Percentiles rank a stretch among this genome's conserved stretches.
These are phyloP conservation scores for Drosophila tripunctata DNA, from an alignment of 2,888 invertebrate species.

Conservation along the genomic window DNA sequence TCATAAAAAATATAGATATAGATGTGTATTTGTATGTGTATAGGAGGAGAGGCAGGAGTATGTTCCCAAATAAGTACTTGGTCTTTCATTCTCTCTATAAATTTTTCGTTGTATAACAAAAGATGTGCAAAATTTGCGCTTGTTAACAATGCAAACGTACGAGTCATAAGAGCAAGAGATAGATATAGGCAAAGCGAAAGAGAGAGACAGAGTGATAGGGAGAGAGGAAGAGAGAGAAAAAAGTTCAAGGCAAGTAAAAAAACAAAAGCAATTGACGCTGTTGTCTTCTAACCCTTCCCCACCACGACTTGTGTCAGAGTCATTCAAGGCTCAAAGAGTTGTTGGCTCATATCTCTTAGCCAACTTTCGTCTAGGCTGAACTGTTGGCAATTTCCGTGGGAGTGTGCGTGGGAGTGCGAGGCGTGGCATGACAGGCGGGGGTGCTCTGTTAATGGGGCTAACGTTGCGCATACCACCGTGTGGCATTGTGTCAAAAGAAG, in stretches of 20 bases:
- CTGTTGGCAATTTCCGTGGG: background rate
- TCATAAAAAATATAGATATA: constrained; percentile 73
- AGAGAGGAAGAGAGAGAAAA: constrained; percentile 19
- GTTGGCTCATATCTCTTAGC: constrained; percentile 46
- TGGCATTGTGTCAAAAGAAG: constrained; percentile 62
- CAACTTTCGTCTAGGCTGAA: constrained; percentile 47
- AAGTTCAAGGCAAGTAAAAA: constrained; percentile 67
- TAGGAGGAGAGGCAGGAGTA: background rate
- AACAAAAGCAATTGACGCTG: constrained; percentile 62
- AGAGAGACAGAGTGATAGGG: background rate
- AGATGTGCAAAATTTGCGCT: constrained; percentile 66
- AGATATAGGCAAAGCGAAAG: background rate
- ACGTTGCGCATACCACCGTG: constrained; percentile 38
- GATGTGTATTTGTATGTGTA: constrained; percentile 15
- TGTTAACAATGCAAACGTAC: constrained; percentile 71
- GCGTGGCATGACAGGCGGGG: constrained; percentile 4
- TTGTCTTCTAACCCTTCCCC: constrained; percentile 9
- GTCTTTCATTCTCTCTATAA: constrained; percentile 34
- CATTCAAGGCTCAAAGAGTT: constrained; percentile 58
- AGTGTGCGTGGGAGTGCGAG: background rate
- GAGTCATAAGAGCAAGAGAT: constrained; percentile 6
- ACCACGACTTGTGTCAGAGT: constrained; percentile 34
- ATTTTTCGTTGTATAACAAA: constrained; percentile 67
- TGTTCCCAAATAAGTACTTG: constrained; percentile 27
- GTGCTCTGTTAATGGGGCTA: constrained; percentile 36